Conservation (phyloP, 2,888 invertebrate species). For the Plutella xylostella region DNA sequence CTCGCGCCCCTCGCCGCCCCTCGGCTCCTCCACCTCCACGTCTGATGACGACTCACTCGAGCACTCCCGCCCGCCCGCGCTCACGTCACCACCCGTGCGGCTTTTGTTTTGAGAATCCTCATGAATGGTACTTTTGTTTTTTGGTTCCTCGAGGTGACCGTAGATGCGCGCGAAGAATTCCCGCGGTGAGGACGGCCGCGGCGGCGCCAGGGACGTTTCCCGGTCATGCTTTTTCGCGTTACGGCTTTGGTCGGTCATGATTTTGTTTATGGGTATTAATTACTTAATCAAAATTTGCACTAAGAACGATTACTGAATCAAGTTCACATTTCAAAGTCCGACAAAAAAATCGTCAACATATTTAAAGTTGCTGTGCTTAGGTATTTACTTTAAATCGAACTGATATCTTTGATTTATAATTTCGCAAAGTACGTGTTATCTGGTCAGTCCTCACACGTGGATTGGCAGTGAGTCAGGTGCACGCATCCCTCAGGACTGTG, state of each 20-base stretch:
- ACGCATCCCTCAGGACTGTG: constrained; percentile 26
- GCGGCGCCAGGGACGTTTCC: constrained; percentile 14
- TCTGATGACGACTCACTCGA: constrained; percentile 60
- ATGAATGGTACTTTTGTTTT: too few relatives aligned
- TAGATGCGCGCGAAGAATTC: constrained; percentile 85
- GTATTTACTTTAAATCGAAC: too few relatives aligned
- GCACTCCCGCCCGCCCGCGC: constrained; percentile 13
- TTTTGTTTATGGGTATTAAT: neutral
- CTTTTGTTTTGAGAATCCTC: too few relatives aligned
- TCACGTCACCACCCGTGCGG: constrained; percentile 8
- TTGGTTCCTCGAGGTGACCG: constrained; percentile 75
- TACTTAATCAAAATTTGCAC: neutral
- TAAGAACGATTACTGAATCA: too few relatives aligned
- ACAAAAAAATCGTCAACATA: too few relatives aligned
- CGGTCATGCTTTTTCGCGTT: neutral
- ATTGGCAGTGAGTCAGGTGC: constrained; percentile 48
- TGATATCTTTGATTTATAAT: too few relatives aligned
- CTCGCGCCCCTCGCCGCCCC: constrained; percentile 25
- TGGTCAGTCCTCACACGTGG: constrained; percentile 34
- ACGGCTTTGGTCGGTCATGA: neutral
- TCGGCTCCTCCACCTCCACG: constrained; percentile 43
- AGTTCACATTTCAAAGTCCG: too few relatives aligned
- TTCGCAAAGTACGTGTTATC: constrained; percentile 32
- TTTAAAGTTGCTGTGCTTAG: too few relatives aligned
- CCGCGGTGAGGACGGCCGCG: constrained; percentile 80